phyloP scores from a whole-genome alignment of 1,140 invertebrate genomes.

The Drosophila miranda region DNA sequence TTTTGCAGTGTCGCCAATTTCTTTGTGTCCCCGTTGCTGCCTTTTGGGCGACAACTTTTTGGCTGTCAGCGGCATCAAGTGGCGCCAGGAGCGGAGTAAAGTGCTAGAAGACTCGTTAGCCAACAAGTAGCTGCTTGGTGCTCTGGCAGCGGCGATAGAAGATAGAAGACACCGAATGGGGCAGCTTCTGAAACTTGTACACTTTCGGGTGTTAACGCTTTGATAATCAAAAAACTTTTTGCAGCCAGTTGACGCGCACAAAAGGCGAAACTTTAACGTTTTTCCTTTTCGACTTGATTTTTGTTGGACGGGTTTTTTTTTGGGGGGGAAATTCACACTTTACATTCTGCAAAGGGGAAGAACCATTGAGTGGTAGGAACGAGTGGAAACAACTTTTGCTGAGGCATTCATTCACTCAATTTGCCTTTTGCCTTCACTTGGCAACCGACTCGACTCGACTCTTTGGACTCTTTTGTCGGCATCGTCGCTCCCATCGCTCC shows the following conservation, averaged over 20 bases:
- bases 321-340: conserved; percentile 60
- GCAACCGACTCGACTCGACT: conserved; percentile 19
- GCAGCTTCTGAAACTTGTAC: conserved; percentile 62
- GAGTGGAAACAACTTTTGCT: conserved; percentile 26
- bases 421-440: conserved; percentile 45
- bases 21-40: conserved; percentile 34
- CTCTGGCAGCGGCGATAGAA: conserved; percentile 31
- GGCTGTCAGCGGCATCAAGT: conserved; percentile 68
- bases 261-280: conserved; percentile 68
- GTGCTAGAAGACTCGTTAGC: conserved; percentile 61
- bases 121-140: conserved; percentile 68
- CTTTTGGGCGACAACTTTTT: conserved; percentile 69
- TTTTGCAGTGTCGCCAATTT: conserved; percentile 74
- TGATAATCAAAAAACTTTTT: conserved; percentile 79
- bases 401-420: conserved; percentile 74
- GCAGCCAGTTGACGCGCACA: conserved; percentile 69
- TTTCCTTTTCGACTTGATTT: conserved; percentile 46
- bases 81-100: conserved; percentile 31
- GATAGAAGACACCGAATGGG: conserved; percentile 39
- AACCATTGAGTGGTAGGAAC: too few relatives aligned
- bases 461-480: conserved; percentile 43
- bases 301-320: conserved; percentile 13
- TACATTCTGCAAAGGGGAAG: conserved; percentile 26
- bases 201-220: conserved; percentile 78
- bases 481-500: conserved; percentile 17